Evolutionary conservation across 1,140 invertebrate species (phyloP), one percentile per base, ranked within the genome.

Genomic region (Oncopodura yosiiana): DNA sequence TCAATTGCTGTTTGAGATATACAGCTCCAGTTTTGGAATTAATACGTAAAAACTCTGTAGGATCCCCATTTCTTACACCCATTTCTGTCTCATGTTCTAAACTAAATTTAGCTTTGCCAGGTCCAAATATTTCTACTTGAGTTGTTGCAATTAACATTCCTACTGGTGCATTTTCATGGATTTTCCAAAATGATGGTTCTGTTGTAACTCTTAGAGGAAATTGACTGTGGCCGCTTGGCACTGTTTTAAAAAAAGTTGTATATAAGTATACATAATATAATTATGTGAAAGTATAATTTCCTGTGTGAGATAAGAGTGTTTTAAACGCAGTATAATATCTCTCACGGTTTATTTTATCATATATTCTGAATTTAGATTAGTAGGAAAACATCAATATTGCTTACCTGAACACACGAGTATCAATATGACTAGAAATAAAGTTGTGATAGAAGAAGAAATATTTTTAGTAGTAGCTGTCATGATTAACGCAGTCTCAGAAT

Each of bases 1-100:
- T 70, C 1, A 87, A 69, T 2, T 80, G 78, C 48, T 85, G 77
- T 49, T 84, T 82, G 9, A 85, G 70, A 62, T 75, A 80, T 36
- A 87, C 77, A 4, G 77, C 76, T 12, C 84, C 84, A 9, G 78
- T 82, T 3, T 73, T 69, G 30, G 76, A 75, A 67, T 87, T 76
- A 44, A 87, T 85, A 9, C 69, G 69, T 63, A 87, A 87, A 41
- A 42, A 58, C 3, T 32, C 23, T 4, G 61, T 53, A 14, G 49
- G 19, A 18, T 59, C 56, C 5, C 36, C 21, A 23, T 36, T 30
- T 18, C 11, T 37, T 1, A 37, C 42, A n/a, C n/a, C n/a, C n/a
- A n/a, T n/a, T n/a, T n/a, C n/a, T n/a, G n/a, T n/a, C n/a, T n/a
- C n/a, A 9, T 49, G 32, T 21, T 53, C 51, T n/a, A 58, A 24